Evolutionary conservation across 1,140 invertebrate genomes (phyloP).

Genomic region (Panagrolaimus sp.): DNA sequence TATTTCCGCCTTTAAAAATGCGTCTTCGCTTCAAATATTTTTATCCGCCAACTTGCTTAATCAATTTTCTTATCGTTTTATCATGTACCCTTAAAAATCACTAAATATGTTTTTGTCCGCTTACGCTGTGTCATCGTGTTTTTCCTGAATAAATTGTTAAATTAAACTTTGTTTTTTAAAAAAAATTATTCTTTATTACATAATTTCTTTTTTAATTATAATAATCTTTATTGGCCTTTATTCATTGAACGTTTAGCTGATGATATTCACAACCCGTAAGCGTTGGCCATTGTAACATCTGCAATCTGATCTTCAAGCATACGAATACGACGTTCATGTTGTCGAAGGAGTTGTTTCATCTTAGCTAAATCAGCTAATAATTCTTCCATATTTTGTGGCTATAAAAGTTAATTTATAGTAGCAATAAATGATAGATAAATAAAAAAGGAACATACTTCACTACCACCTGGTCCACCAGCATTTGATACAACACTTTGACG

Average conservation of each 20-base stretch:
- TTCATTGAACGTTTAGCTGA: background rate
- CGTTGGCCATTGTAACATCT: conserved; percentile 38
- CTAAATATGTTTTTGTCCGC: too few species aligned
- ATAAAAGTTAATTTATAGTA: background rate
- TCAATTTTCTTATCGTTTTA: too few species aligned
- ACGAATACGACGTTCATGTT: conserved; percentile 81
- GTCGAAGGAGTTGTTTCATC: conserved; percentile 83
- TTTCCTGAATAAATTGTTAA: too few species aligned
- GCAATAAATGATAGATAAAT: background rate
- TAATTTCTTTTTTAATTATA: too few species aligned
- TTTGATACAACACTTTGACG: conserved; percentile 32
- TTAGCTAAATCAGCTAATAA: conserved; percentile 73
- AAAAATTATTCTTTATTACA: too few species aligned
- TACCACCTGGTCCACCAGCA: background rate
- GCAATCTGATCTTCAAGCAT: conserved; percentile 65
- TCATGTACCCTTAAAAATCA: too few species aligned
- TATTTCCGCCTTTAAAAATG: conserved; percentile 3
- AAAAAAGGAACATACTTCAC: background rate
- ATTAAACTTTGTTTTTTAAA: too few species aligned
- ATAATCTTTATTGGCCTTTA: too few species aligned
- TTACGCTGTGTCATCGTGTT: too few species aligned
- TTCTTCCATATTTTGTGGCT: background rate
- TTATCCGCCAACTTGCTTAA: too few species aligned
- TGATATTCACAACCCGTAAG: conserved; percentile 37
- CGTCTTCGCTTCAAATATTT: too few species aligned